Evolutionary conservation across 2,888 invertebrate genomes (phyloP), one percentile per base, ranked within the genome.

Genomic region (Drosophila demipolita): DNA sequence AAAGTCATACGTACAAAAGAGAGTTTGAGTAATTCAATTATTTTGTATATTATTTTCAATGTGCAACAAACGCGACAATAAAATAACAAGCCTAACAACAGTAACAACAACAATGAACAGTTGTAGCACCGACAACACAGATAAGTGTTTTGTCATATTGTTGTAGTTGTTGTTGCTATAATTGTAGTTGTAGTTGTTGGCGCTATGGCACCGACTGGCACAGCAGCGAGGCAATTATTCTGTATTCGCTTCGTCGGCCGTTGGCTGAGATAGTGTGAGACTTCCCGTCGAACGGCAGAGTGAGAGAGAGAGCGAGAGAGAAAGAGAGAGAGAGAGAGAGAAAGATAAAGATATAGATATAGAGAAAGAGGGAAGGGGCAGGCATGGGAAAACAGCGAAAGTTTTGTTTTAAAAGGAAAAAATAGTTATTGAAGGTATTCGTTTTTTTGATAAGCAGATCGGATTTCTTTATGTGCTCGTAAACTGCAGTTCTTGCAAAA

Each of bases 201-300:
- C 78, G 78, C 78, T 78, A 68, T 91, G 91, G 92, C 90, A 91
- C 91, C 86, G 91, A 90, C 92, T 92, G 91, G 91, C 89, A 91
- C 91, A 76, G 83, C 80, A 70, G 65, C 70, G 75, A 61, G 80
- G 70, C 80, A 79, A 79, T 87, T 81, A 83, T 83, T 83, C 87
- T 83, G 83, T 83, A 79, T 82, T 82, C 84, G 82, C 77, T 76
- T 76, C 68, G 81, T 67, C 82, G 78, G 84, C 78, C 75, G 78
- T 85, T 77, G 83, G 75, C 80, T 75, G 83, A 68, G 76, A 81
- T 78, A 81, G 87, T 73, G 68, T 67, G 83, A 75, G 82, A 87
- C 83, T 83, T 86, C 83, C 83, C 83, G 83, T 83, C 66, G 78
- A 42, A 40, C 42, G 7, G 42, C 40, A 57, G 36, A n/a, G 9